Evolutionary conservation across 2,797 vertebrate genomes (phyloP).

Genomic region (Balearica regulorum): DNA sequence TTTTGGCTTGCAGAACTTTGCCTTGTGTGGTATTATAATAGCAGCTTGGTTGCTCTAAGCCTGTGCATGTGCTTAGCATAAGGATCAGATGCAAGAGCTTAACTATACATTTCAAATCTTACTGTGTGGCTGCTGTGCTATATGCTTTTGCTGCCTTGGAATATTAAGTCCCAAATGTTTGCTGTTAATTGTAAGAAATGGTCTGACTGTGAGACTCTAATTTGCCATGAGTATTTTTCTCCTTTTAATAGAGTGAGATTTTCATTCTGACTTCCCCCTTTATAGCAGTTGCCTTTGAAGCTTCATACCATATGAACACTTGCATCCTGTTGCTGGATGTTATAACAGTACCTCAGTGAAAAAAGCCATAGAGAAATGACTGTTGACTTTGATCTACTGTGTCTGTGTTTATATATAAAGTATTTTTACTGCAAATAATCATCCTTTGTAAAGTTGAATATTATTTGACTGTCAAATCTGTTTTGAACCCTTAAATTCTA

Average conservation of each 20-base stretch:
- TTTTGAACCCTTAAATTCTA: neutral
- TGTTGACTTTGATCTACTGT: slow-evolving; percentile 37
- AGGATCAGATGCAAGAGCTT: neutral
- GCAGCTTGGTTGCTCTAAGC: neutral
- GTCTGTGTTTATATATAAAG: neutral
- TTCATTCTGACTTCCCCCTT: neutral
- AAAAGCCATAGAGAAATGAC: slow-evolving; percentile 29
- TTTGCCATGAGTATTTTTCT: neutral
- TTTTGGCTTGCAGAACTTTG: neutral
- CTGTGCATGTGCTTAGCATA: neutral
- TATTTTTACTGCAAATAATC: neutral
- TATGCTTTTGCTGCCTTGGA: neutral
- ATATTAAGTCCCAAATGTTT: neutral
- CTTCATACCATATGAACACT: neutral
- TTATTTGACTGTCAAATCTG: neutral
- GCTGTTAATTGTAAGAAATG: neutral
- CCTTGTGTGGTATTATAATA: neutral
- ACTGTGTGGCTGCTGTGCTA: neutral
- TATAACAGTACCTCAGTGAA: slow-evolving; percentile 44
- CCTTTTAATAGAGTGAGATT: neutral
- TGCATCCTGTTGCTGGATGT: neutral
- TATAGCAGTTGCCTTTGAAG: neutral
- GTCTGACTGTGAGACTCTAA: neutral
- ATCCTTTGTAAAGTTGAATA: neutral
- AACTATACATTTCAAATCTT: neutral